Evolutionary conservation across 2,888 invertebrate species (phyloP).

Genomic region (Nymphalis polychloros): DNA sequence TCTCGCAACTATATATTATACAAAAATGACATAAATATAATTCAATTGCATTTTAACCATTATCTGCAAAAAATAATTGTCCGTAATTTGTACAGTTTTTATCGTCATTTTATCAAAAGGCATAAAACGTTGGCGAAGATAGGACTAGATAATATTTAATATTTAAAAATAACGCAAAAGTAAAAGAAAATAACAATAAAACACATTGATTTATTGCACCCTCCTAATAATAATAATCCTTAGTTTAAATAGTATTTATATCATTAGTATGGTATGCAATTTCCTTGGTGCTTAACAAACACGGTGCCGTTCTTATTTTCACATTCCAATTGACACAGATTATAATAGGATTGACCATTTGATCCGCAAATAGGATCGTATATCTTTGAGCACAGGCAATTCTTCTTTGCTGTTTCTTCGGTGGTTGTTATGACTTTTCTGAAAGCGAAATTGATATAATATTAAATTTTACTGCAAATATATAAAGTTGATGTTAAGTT

Average conservation of each 20-base stretch:
- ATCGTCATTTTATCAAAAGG: no score
- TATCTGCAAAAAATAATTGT: no score
- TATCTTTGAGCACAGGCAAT: constrained; percentile 57
- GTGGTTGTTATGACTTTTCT: constrained; percentile 22
- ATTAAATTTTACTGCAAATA: not conserved
- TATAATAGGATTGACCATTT: constrained; percentile 58
- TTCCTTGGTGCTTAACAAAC: constrained; percentile 53
- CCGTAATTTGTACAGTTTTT: no score
- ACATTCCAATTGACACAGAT: constrained; percentile 59
- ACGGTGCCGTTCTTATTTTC: constrained; percentile 38
- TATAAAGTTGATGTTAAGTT: not conserved
- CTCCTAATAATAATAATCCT: not conserved
- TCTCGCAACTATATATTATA: no score
- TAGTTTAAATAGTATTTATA: not conserved
- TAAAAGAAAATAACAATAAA: no score
- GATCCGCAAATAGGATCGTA: constrained; percentile 66
- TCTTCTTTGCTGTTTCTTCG: constrained; percentile 27
- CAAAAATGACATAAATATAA: no score
- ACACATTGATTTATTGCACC: not conserved
- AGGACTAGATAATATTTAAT: not conserved
- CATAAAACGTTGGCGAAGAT: no score
- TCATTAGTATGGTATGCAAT: constrained; percentile 59
- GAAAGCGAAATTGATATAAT: not conserved
- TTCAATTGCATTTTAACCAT: no score
- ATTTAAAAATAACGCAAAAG: no score